A percentile compares a stretch with the other conserved stretches of the same genome.
phyloP scores from a whole-genome alignment of 1,140 invertebrate genomes.

The Platyura marginata region DNA sequence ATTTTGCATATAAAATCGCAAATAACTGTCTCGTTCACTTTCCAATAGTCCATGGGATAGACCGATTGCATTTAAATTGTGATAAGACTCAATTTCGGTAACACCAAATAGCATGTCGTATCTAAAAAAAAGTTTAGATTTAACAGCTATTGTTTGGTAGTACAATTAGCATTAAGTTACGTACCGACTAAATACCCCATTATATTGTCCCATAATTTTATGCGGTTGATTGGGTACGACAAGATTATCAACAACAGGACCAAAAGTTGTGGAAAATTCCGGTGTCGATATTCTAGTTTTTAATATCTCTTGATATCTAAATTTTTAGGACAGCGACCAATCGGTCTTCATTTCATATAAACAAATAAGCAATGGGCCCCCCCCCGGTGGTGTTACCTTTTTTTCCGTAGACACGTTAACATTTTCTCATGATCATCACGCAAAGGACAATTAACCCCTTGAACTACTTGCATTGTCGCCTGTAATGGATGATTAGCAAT shows the following conservation, averaged over 20 bases:
- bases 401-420: constrained; percentile 39
- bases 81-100: constrained; percentile 72
- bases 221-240: constrained; percentile 63
- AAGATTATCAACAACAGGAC: constrained; percentile 64
- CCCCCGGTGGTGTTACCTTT: no score
- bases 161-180: constrained; percentile 5
- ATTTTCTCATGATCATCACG: constrained; percentile 22
- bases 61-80: constrained; percentile 37
- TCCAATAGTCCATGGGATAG: constrained; percentile 33
- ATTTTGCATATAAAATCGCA: constrained; percentile 52
- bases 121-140: constrained; percentile 24
- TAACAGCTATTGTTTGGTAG: neutral
- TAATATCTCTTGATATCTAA: constrained; percentile 51
- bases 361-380: no score
- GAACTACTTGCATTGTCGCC: constrained; percentile 62
- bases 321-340: constrained; percentile 12
- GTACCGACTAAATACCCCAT: constrained; percentile 52
- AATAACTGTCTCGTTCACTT: constrained; percentile 53
- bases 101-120: constrained; percentile 81
- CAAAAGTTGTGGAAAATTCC: constrained; percentile 50
- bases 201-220: constrained; percentile 49
- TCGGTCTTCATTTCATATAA: no score
- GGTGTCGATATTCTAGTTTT: constrained; percentile 38
- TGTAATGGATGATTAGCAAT: constrained; percentile 61
- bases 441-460: constrained; percentile 57